Base-by-base conservation (phyloP, 2,888 invertebrate genomes). In the Cantharis rustica region DNA sequence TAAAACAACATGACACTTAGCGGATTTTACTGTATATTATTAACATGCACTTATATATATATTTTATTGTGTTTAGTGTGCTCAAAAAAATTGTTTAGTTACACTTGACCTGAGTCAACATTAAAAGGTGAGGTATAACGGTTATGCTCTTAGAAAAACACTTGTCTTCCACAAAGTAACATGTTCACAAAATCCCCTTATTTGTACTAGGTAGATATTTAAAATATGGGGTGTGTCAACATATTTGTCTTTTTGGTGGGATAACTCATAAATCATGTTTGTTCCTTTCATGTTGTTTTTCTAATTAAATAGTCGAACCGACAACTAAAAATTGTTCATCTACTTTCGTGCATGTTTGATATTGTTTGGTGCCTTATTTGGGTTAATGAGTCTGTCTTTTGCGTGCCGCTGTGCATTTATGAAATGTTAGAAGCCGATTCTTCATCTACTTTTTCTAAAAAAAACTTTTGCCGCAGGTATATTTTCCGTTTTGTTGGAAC, bases 81-180 rank as follows among this genome's bases (percentile, higher is more conserved):
- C n/a, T 20, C 13, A 66, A 20, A 66, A 66, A 20, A 20, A 66
- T 20, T 66, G 17, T 66, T 66, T 66, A 66, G 16, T 66, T 66
- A 66, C 64, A 66, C 64, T 66, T 66, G 64, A 66, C 64, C 64
- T 66, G 64, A 66, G 64, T 66, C 64, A 66, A 66, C 64, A 66
- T 66, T 13, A 20, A 17, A 63, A 47, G 47, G 47, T 47, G 47
- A 47, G 47, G 47, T 47, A 47, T 47, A 47, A 47, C 47, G 47
- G 47, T 47, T 47, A n/a, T 47, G 47, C 47, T 47, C 47, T 47
- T 47, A 47, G 47, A n/a, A 47, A 47, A 47, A 47, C 47, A 47
- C 47, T 47, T 47, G 47, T 47, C 47, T 47, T 47, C 47, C 47
- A 47, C 47, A 47, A 47, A 47, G 47, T 47, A 47, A 47, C 47